These are phyloP conservation scores for Telenomus remus DNA, from an alignment of 1,140 invertebrate species.

Conservation along the genomic window DNA sequence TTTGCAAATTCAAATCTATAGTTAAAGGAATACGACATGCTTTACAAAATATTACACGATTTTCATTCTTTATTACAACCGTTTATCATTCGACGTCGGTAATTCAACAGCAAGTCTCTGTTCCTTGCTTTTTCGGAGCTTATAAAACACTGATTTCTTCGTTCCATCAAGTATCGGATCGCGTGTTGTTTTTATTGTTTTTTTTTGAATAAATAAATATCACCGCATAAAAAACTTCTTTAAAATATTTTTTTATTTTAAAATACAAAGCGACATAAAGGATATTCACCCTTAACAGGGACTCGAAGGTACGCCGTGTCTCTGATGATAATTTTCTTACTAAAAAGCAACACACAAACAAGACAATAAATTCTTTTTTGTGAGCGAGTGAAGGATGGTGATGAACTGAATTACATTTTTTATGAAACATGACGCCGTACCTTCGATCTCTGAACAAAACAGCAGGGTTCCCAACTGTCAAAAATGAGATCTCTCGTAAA, in stretches of 20 bases:
- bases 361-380: too few species aligned
- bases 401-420: background rate
- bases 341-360: background rate
- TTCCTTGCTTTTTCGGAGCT: constrained; percentile 18
- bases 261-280: constrained; percentile 55
- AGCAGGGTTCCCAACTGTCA: constrained; percentile 30
- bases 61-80: constrained; percentile 55
- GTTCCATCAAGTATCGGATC: constrained; percentile 36
- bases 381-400: too few species aligned
- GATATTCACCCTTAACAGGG: constrained; percentile 46
- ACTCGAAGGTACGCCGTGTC: constrained; percentile 34
- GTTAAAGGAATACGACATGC: constrained; percentile 56
- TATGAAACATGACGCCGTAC: constrained; percentile 17
- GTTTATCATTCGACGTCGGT: constrained; percentile 51
- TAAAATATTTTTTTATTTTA: constrained; percentile 58
- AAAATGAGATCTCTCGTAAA: constrained; percentile 1
- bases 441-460: constrained; percentile 17
- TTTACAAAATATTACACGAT: constrained; percentile 59
- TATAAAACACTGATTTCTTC: too few species aligned
- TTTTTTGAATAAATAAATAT: constrained; percentile 37
- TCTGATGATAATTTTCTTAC: background rate
- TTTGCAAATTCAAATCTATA: constrained; percentile 52
- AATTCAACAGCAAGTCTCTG: constrained; percentile 46
- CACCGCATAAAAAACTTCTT: constrained; percentile 27
- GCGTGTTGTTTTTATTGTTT: too few species aligned